phyloP scores from a whole-genome alignment of 1,140 invertebrate genomes.

The Apis dorsata region DNA sequence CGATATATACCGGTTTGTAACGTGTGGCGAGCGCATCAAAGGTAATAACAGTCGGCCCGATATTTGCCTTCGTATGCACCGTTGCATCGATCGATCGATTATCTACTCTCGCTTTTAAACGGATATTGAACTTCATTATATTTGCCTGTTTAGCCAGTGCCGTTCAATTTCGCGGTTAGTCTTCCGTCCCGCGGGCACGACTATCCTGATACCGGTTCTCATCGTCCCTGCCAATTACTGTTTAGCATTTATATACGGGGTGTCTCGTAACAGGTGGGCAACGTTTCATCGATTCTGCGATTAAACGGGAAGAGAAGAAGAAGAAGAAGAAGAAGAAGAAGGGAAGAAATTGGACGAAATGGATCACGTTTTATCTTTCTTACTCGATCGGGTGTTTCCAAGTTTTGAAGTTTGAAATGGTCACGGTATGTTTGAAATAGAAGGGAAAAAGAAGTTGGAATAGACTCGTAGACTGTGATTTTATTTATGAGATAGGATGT shows the following conservation, averaged over 20 bases:
- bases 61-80: conserved; percentile 45
- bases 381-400: no score
- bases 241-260: not conserved
- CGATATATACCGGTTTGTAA: conserved; percentile 43
- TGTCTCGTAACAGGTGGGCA: no score
- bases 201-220: not conserved
- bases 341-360: no score
- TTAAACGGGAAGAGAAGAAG: no score
- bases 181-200: not conserved
- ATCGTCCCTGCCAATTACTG: conserved; percentile 1
- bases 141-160: conserved; percentile 40
- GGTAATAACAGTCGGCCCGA: conserved; percentile 55
- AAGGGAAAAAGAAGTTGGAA: no score
- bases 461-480: no score
- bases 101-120: conserved; percentile 58
- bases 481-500: no score
- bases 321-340: no score
- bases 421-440: no score
- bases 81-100: conserved; percentile 50
- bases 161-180: conserved; percentile 41
- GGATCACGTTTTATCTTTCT: no score
- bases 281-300: no score
- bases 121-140: conserved; percentile 49
- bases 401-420: no score
- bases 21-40: conserved; percentile 50